Evolutionary conservation across 2,797 vertebrate genomes (phyloP), one percentile per base, ranked within the genome.

Genomic region (Atherinosoma microstoma): DNA sequence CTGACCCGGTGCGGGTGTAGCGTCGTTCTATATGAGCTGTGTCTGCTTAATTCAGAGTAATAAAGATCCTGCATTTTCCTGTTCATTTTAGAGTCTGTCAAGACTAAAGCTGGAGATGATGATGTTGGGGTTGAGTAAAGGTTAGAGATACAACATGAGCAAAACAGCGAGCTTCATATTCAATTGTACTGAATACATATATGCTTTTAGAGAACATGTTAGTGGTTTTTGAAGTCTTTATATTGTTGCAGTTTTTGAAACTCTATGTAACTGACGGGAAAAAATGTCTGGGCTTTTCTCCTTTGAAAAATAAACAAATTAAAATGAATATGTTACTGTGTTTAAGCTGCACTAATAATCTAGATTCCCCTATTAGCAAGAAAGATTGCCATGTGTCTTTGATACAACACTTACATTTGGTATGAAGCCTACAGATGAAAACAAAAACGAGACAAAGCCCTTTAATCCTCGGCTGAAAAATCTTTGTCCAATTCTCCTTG

Each of bases 1-100:
- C 62, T 71, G 56, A 64, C 42, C 35, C 8, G 10, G 64, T 70
- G 54, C 58, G 34, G 29, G 59, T 24, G 58, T 49, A 20, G 42
- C 51, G 36, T 62, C 47, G 24, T 30, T 32, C 27, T 4, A 20
- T 6, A 34, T 29, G 64, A 77, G 29, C 66, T 12, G 56, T 27
- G 58, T 70, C 58, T 63, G 57, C 60, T 76, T 45, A 65, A 76
- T 76, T 67, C 59, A 64, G 42, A 2, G 58, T 58, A 60, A 79
- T 30, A 34, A 66, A n/a, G 16, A 9, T 32, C 10, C 42, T 66
- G 68, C 20, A 36, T n/a, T 69, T 60, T 38, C 27, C 22, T 45
- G n/a, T 42, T 45, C 18, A 42, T 58, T 58, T 6, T 20, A 20
- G 3, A 6, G 42, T 45, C 42, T 38, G 36, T 60, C 53, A 67